phyloP scores from a whole-genome alignment of 2,113 vertebrate genomes.

The Rutilus rutilus region DNA sequence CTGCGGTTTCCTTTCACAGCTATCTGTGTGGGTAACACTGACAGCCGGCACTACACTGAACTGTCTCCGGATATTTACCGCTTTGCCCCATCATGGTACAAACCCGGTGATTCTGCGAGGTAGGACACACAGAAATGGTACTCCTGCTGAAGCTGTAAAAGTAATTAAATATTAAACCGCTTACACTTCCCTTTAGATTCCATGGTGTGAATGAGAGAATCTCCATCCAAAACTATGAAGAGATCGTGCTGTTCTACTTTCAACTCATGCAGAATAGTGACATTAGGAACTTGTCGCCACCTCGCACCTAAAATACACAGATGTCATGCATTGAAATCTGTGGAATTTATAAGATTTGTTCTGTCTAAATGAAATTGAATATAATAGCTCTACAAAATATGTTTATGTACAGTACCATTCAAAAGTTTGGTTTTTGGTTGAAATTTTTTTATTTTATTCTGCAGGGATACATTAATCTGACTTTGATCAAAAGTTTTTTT shows the following conservation, averaged over 20 bases:
- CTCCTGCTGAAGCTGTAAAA: not conserved
- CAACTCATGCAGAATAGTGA: constrained; percentile 91
- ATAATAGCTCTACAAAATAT: too few relatives aligned
- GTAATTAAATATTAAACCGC: not conserved
- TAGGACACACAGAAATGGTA: constrained; percentile 60
- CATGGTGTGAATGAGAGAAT: constrained; percentile 94
- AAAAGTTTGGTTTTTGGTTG: not conserved
- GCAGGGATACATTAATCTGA: not conserved
- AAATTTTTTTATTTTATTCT: not conserved
- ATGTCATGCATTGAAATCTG: not conserved
- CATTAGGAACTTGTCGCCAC: constrained; percentile 65
- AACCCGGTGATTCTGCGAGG: constrained; percentile 77
- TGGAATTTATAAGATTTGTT: not conserved
- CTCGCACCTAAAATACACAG: constrained; percentile 62
- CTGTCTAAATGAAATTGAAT: not conserved
- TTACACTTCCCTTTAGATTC: constrained; percentile 69
- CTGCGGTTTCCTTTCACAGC: constrained; percentile 70
- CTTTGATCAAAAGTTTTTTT: not conserved
- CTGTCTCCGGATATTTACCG: constrained; percentile 84
- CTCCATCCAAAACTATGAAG: constrained; percentile 83
- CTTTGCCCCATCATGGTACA: constrained; percentile 81
- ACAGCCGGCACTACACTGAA: constrained; percentile 87
- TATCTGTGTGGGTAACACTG: constrained; percentile 87
- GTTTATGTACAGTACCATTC: not conserved
- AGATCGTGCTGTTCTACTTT: constrained; percentile 84